These are phyloP conservation scores for Zoanthus sansibaricus DNA, from an alignment of 92 coral and sea anemone species.

Conservation along the genomic window DNA sequence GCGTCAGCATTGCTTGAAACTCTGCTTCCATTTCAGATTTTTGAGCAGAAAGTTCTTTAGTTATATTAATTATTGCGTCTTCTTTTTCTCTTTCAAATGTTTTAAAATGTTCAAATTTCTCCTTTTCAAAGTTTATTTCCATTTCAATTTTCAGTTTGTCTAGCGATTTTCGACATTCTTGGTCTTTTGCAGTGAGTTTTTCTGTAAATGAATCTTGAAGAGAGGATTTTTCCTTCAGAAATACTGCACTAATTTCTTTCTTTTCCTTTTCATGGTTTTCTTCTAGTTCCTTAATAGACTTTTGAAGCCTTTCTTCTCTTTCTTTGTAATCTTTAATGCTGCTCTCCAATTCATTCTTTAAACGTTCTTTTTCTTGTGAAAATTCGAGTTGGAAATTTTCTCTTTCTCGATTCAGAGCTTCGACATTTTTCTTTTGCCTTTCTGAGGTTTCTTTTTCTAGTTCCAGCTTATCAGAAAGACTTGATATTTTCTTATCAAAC, in stretches of 20 bases:
- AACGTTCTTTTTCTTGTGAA: constrained; percentile 65
- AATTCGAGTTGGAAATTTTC: constrained; percentile 66
- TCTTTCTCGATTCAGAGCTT: constrained; percentile 63
- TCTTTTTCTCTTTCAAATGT: constrained; percentile 66
- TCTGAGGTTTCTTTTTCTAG: constrained; percentile 57
- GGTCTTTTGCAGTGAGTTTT: constrained; percentile 52
- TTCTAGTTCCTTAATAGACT: constrained; percentile 50
- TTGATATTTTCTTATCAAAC: constrained; percentile 64
- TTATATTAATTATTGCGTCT: constrained; percentile 61
- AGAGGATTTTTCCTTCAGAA: constrained; percentile 62
- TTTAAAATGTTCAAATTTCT: constrained; percentile 54
- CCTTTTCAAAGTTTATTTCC: constrained; percentile 47
- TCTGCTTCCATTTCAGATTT: constrained; percentile 71
- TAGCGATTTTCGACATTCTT: constrained; percentile 44
- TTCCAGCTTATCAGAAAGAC: constrained; percentile 64
- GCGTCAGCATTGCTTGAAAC: constrained; percentile 60
- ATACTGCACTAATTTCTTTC: constrained; percentile 56
- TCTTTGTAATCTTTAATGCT: constrained; percentile 52
- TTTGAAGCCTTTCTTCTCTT: constrained; percentile 39
- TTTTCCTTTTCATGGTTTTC: constrained; percentile 66
- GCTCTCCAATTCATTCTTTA: constrained; percentile 59
- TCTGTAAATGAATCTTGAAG: constrained; percentile 66
- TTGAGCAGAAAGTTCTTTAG: constrained; percentile 70
- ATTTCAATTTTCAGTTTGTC: constrained; percentile 42
- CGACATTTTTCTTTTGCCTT: constrained; percentile 66